phyloP scores from a whole-genome alignment of 1,140 invertebrate genomes.

The Atta cephalotes region DNA sequence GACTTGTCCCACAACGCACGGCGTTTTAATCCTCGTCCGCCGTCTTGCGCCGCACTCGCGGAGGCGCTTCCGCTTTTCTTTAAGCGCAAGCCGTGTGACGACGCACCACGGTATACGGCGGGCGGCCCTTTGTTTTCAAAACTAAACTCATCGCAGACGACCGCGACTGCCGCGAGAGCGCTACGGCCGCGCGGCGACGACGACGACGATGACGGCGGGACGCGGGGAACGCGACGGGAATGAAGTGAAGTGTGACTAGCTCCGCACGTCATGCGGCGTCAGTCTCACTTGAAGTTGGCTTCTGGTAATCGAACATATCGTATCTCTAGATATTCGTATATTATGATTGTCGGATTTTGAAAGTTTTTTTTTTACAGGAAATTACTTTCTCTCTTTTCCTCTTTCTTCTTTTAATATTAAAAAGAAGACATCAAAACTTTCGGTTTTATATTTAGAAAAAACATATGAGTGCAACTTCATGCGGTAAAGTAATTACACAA shows the following conservation, averaged over 20 bases:
- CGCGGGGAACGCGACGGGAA: constrained; percentile 36
- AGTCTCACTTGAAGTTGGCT: constrained; percentile 31
- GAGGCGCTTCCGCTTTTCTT: constrained; percentile 33
- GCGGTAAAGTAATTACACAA: background rate
- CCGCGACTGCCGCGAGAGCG: constrained; percentile 54
- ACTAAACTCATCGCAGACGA: constrained; percentile 78
- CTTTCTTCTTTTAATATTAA: background rate
- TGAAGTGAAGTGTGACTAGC: constrained; percentile 10
- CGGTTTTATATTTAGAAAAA: background rate
- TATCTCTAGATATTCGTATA: background rate
- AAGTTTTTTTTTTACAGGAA: background rate
- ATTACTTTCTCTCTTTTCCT: background rate
- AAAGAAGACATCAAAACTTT: too few relatives aligned
- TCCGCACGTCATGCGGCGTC: constrained; percentile 66
- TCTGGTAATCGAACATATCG: background rate
- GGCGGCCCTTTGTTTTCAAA: constrained; percentile 77
- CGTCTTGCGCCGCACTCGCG: background rate
- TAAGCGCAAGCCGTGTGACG: constrained; percentile 59
- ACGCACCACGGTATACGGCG: constrained; percentile 58
- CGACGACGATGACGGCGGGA: background rate
- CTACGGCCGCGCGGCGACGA: constrained; percentile 54
- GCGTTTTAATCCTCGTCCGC: background rate
- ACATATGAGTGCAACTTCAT: background rate
- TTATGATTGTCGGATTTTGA: background rate
- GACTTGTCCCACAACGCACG: background rate